These are phyloP conservation scores for Epizoanthus rinbou DNA, from an alignment of 92 coral and sea anemone species.

Conservation along the genomic window DNA sequence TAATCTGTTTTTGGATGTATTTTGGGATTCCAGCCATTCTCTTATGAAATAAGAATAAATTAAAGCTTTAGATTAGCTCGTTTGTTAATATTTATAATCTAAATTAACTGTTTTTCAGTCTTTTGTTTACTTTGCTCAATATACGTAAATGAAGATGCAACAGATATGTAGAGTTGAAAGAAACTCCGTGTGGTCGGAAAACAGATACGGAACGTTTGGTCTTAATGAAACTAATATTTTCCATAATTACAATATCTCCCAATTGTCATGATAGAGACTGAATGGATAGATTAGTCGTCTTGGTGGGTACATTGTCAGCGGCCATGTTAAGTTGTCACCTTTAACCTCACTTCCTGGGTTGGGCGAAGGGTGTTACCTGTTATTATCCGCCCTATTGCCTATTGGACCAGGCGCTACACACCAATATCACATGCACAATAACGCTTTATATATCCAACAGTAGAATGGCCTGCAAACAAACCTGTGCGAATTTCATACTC, in stretches of 20 bases:
- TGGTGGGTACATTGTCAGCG: slow-evolving; percentile 35
- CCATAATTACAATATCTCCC: slow-evolving; percentile 24
- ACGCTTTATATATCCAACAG: slow-evolving; percentile 1
- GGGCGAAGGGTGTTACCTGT: slow-evolving; percentile 39
- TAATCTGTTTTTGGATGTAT: slow-evolving; percentile 13
- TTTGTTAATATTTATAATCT: too few relatives aligned
- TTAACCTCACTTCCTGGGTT: slow-evolving; percentile 38
- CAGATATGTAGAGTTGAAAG: background rate
- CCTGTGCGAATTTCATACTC: background rate
- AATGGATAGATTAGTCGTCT: slow-evolving; percentile 23
- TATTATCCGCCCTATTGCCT: slow-evolving; percentile 10
- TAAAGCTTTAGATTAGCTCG: too few relatives aligned
- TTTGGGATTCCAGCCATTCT: slow-evolving; percentile 11
- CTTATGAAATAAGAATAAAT: background rate
- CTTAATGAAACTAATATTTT: background rate
- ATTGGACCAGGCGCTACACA: background rate
- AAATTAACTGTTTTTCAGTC: too few relatives aligned
- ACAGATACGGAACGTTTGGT: background rate
- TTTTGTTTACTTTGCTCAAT: too few relatives aligned
- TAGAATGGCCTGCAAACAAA: background rate
- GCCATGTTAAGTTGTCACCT: slow-evolving; percentile 28
- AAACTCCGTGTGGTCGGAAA: slow-evolving; percentile 22
- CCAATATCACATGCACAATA: slow-evolving; percentile 13
- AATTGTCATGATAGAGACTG: slow-evolving; percentile 23
- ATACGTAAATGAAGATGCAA: background rate